A percentile compares a stretch with the other conserved stretches of the same genome.
These are phyloP conservation scores for Himalopsyche kuldschensis DNA, from an alignment of 2,888 invertebrate species.

Conservation along the genomic window DNA sequence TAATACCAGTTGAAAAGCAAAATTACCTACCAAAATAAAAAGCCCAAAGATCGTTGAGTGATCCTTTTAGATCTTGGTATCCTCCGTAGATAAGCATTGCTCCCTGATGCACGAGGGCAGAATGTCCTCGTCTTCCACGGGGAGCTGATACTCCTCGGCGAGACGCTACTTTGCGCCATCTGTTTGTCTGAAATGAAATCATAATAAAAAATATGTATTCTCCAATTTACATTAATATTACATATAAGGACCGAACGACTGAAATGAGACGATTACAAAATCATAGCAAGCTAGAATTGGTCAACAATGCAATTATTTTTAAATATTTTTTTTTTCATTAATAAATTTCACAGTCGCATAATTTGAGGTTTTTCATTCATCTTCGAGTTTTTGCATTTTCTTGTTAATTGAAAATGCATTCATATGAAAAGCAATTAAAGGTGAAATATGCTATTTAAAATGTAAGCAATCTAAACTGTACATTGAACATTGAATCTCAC, in stretches of 20 bases:
- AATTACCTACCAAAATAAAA: constrained; percentile 75
- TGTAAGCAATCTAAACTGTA: not conserved
- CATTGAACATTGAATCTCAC: constrained; percentile 52
- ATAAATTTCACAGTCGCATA: too few relatives aligned
- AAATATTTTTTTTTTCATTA: too few relatives aligned
- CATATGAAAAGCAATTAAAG: too few relatives aligned
- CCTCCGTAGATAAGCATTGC: constrained; percentile 86
- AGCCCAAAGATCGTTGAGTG: constrained; percentile 83
- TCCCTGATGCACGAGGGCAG: constrained; percentile 76
- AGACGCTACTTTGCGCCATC: constrained; percentile 63
- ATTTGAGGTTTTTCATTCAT: too few relatives aligned
- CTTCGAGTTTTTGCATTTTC: too few relatives aligned
- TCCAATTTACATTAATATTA: too few relatives aligned
- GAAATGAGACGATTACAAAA: too few relatives aligned
- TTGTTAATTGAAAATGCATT: too few relatives aligned
- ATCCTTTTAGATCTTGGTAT: constrained; percentile 82
- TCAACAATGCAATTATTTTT: too few relatives aligned
- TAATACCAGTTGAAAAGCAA: too few relatives aligned
- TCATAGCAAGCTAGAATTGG: too few relatives aligned
- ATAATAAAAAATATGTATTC: not conserved
- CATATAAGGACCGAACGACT: too few relatives aligned
- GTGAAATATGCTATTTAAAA: not conserved
- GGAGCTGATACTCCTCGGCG: constrained; percentile 63
- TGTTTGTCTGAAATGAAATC: constrained; percentile 51
- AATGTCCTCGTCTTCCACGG: constrained; percentile 80